Conservation (phyloP, 2,888 invertebrate species). For the Auanema freiburgensis region DNA sequence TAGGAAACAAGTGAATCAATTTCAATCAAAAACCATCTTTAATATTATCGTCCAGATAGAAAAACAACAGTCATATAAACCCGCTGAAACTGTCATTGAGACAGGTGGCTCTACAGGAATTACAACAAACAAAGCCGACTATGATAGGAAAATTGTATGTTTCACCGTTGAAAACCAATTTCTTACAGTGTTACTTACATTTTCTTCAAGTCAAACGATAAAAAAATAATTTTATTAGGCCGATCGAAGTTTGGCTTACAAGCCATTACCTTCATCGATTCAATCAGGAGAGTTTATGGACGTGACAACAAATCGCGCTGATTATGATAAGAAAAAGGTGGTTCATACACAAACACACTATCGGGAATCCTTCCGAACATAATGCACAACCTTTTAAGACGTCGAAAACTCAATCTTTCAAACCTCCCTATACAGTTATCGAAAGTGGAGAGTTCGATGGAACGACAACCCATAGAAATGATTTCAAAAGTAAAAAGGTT, state of each 20-base stretch:
- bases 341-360: background rate
- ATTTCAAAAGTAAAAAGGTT: slow-evolving; percentile 16
- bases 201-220: background rate
- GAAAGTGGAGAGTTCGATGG: slow-evolving; percentile 23
- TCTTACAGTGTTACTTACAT: too few relatives aligned
- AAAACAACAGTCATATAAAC: background rate
- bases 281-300: slow-evolving; percentile 40
- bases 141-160: slow-evolving; percentile 13
- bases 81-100: slow-evolving; percentile 3
- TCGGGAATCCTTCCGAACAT: background rate
- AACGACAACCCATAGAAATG: slow-evolving; percentile 19
- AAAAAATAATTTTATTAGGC: slow-evolving; percentile 15
- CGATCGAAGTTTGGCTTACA: slow-evolving; percentile 17
- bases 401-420: background rate
- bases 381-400: too few relatives aligned
- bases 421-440: slow-evolving; percentile 6
- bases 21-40: background rate
- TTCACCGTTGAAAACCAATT: too few relatives aligned
- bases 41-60: background rate
- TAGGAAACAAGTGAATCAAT: slow-evolving; percentile 9
- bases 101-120: background rate
- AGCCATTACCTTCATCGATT: slow-evolving; percentile 24
- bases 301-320: slow-evolving; percentile 35
- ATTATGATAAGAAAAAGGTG: slow-evolving; percentile 36
- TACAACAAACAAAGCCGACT: slow-evolving; percentile 13